Conservation (phyloP, 2,888 invertebrate genomes). For the Himalopsyche kuldschensis region DNA sequence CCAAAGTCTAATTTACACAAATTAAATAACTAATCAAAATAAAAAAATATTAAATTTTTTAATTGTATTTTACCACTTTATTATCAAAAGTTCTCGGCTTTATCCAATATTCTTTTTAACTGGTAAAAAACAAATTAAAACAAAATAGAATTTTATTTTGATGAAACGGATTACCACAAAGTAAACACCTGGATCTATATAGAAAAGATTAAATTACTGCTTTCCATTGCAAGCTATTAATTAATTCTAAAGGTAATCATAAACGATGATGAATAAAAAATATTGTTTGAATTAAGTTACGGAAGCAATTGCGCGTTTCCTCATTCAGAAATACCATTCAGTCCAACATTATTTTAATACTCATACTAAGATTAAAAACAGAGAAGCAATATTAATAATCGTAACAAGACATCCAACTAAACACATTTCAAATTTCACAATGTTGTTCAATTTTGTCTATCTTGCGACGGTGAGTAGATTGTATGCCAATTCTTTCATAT, state of each 20-base stretch:
- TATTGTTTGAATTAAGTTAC: not conserved
- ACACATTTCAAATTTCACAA: not conserved
- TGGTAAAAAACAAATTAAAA: not conserved
- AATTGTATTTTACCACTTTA: not conserved
- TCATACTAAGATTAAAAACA: not conserved
- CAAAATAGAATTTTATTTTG: not conserved
- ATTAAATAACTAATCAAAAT: not conserved
- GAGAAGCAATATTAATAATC: not conserved
- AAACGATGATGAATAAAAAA: not conserved
- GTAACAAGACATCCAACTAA: not conserved
- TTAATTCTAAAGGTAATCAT: not conserved
- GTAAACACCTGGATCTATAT: not conserved
- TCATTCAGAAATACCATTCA: not conserved
- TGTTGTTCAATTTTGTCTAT: not conserved
- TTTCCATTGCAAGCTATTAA: not conserved
- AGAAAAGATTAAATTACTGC: not conserved
- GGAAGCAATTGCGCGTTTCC: not conserved
- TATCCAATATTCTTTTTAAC: too few relatives aligned
- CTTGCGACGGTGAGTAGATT: not conserved
- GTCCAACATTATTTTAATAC: not conserved
- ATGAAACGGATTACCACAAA: not conserved
- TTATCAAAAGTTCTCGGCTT: not conserved
- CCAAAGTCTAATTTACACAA: conserved; percentile 1
- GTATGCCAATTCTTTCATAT: not conserved
- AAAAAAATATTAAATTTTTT: not conserved